These are phyloP conservation scores for Trachelus stipa DNA, from an alignment of 2,888 invertebrate species.

Conservation along the genomic window DNA sequence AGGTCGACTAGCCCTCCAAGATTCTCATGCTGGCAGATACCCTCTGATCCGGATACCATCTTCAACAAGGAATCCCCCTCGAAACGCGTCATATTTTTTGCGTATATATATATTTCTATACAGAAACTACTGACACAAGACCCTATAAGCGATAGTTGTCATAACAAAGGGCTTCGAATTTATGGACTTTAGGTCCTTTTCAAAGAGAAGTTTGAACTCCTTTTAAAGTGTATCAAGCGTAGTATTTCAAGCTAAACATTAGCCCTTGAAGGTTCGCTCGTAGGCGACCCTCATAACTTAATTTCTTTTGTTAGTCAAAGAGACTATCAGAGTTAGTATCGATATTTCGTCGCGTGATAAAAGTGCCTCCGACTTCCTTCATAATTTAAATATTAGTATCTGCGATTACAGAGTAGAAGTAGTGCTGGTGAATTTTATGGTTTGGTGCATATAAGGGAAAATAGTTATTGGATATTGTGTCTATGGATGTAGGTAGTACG, in stretches of 20 bases:
- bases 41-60: constrained; percentile 6
- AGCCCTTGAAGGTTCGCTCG: not conserved
- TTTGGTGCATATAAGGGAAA: not conserved
- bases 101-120: too few species aligned
- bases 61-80: not conserved
- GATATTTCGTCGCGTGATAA: not conserved
- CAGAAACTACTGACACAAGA: not conserved
- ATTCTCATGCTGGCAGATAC: not conserved
- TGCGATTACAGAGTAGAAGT: not conserved
- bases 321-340: not conserved
- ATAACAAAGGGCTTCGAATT: not conserved
- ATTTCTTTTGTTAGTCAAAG: not conserved
- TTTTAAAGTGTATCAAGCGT: not conserved
- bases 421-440: not conserved
- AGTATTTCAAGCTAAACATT: not conserved
- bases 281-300: not conserved
- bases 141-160: not conserved
- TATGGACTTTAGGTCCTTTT: not conserved
- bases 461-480: not conserved
- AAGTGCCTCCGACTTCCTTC: not conserved
- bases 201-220: not conserved
- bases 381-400: not conserved
- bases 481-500: not conserved
- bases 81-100: not conserved
- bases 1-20: constrained; percentile 1